A percentile compares a stretch with the other conserved stretches of the same genome.
phyloP scores from a whole-genome alignment of 2,797 vertebrate species.

The Oreochromis mossambicus region DNA sequence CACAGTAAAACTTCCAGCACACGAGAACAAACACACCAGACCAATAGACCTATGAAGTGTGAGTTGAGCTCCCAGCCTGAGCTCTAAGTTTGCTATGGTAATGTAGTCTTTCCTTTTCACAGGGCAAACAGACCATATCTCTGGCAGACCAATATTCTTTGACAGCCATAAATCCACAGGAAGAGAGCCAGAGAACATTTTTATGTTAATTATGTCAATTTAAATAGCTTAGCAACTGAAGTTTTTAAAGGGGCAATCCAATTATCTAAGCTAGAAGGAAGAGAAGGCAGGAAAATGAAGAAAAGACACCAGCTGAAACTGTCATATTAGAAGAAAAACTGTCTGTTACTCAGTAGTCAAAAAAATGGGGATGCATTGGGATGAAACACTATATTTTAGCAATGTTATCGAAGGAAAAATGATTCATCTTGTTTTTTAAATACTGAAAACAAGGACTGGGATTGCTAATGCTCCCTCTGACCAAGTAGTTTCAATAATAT shows the following conservation, averaged over 20 bases:
- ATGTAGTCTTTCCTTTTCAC: conserved; percentile 8
- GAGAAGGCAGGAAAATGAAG: conserved; percentile 16
- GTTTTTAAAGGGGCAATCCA: conserved; percentile 71
- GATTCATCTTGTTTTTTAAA: neutral
- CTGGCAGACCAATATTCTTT: conserved; percentile 38
- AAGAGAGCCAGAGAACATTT: conserved; percentile 55
- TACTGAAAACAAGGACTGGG: neutral
- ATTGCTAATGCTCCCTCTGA: neutral
- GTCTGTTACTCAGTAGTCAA: neutral
- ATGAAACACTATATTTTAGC: neutral
- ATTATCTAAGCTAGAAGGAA: conserved; percentile 58
- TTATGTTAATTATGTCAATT: conserved; percentile 76
- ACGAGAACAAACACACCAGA: neutral
- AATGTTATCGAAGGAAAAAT: accelerated
- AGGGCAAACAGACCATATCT: conserved; percentile 17
- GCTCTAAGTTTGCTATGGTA: conserved; percentile 5
- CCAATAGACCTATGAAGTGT: neutral
- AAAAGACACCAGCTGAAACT: conserved; percentile 18
- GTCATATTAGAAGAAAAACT: conserved; percentile 27
- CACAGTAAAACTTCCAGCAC: neutral
- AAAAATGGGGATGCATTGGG: neutral
- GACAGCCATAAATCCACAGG: conserved; percentile 53
- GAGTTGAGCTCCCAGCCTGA: neutral
- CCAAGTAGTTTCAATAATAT: neutral
- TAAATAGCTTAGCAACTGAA: conserved; percentile 72